These are phyloP conservation scores for Melospiza georgiana DNA, from an alignment of 2,113 vertebrate species.

Conservation along the genomic window DNA sequence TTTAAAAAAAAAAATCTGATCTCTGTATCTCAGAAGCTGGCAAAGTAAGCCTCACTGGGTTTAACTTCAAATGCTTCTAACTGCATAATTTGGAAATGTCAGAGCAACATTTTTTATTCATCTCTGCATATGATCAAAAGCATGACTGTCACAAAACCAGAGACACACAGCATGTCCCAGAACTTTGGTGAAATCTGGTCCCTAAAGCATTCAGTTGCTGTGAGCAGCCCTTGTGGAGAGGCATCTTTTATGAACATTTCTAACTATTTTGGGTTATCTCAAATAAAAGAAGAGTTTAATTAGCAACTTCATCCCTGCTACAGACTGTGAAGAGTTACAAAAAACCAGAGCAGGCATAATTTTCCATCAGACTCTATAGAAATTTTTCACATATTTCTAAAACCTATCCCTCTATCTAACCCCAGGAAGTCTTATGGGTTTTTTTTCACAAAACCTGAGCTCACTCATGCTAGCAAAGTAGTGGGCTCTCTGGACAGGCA, in stretches of 20 bases:
- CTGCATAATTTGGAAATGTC: constrained; percentile 23
- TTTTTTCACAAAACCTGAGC: background rate
- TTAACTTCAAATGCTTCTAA: constrained; percentile 24
- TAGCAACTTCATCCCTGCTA: background rate
- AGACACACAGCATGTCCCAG: background rate
- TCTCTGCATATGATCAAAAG: constrained; percentile 33
- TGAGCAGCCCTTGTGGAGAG: background rate
- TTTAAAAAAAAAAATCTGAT: background rate
- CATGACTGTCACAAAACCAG: background rate
- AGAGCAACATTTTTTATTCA: background rate
- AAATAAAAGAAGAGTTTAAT: background rate
- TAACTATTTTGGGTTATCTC: background rate
- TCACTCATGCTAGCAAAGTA: background rate
- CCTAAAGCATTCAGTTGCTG: background rate
- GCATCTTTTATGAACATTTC: background rate
- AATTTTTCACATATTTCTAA: background rate
- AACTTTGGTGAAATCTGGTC: background rate
- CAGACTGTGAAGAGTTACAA: background rate
- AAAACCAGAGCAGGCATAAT: background rate
- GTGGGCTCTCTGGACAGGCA: background rate
- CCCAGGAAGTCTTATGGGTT: background rate
- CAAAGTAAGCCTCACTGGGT: background rate
- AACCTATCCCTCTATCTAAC: background rate
- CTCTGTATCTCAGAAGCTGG: background rate
- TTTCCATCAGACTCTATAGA: background rate